Evolutionary conservation across 2,113 vertebrate genomes (phyloP).

Genomic region (Zapus hudsonius): DNA sequence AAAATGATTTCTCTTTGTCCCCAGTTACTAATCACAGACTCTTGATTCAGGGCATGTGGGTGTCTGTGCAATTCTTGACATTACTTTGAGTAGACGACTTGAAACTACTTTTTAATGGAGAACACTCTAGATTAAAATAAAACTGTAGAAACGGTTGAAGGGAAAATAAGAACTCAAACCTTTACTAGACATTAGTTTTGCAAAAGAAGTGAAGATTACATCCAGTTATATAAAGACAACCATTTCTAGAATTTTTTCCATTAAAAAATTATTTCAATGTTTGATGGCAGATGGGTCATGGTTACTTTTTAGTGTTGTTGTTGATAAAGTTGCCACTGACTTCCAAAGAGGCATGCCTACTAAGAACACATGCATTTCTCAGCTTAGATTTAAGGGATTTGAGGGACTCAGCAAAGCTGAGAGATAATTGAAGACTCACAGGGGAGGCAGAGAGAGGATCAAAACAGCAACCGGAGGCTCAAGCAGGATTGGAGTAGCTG

Average conservation of each 20-base stretch:
- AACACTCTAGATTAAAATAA: conserved; percentile 66
- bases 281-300: conserved; percentile 55
- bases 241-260: conserved; percentile 10
- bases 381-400: conserved; percentile 81
- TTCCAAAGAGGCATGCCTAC: conserved; percentile 67
- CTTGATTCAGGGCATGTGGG: neutral
- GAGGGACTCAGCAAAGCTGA: conserved; percentile 77
- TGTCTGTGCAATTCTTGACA: conserved; percentile 28
- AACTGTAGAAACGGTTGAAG: neutral
- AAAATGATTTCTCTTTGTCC: conserved; percentile 42
- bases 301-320: conserved; percentile 73
- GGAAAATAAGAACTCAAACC: conserved; percentile 42
- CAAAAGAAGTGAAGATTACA: conserved; percentile 25
- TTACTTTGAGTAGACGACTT: conserved; percentile 34
- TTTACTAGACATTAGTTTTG: conserved; percentile 38
- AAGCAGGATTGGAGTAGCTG: conserved; percentile 76
- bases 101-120: conserved; percentile 35
- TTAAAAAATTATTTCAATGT: conserved; percentile 11
- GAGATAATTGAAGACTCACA: conserved; percentile 80
- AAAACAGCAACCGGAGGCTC: conserved; percentile 79
- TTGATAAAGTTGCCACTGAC: conserved; percentile 78
- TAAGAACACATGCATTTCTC: conserved; percentile 73
- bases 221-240: neutral
- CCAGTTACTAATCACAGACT: conserved; percentile 35
- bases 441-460: conserved; percentile 75